phyloP scores from a whole-genome alignment of 2,888 invertebrate species.

The Prosapia bicincta region DNA sequence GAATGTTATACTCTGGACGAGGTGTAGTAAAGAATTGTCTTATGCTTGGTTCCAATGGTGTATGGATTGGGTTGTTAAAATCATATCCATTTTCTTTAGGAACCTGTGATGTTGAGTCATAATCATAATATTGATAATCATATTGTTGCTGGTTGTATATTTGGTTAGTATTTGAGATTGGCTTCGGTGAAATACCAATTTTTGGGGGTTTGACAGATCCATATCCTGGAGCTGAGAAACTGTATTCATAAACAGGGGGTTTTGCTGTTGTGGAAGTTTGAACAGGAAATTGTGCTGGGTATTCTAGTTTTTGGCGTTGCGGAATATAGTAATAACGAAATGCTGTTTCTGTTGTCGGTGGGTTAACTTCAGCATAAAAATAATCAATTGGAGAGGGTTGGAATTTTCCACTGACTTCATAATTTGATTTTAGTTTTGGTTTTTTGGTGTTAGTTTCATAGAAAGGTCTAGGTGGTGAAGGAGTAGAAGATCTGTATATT shows the following conservation, averaged over 20 bases:
- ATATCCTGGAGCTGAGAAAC: conserved; percentile 38
- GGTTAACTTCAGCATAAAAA: conserved; percentile 19
- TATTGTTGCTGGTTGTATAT: conserved; percentile 43
- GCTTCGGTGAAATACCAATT: conserved; percentile 43
- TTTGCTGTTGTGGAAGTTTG: conserved; percentile 32
- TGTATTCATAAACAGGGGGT: conserved; percentile 39
- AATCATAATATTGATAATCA: conserved; percentile 21
- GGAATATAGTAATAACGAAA: conserved; percentile 23
- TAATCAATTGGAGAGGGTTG: conserved; percentile 29
- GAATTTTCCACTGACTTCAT: conserved; percentile 6
- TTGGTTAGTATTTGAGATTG: not conserved
- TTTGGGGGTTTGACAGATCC: conserved; percentile 35
- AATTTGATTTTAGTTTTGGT: conserved; percentile 1
- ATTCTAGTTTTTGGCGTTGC: conserved; percentile 2
- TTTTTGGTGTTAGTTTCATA: conserved; percentile 12
- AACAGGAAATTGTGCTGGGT: not conserved
- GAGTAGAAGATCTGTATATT: conserved; percentile 5
- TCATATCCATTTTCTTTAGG: not conserved
- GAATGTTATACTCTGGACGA: not conserved
- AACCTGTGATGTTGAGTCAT: conserved; percentile 28
- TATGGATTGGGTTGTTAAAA: not conserved
- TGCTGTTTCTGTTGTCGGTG: conserved; percentile 7
- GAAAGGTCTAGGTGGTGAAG: not conserved
- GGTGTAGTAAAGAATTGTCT: conserved; percentile 7
- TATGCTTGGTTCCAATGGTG: not conserved